Percentiles rank a stretch among this genome's conserved stretches.
Conservation (phyloP, 2,797 vertebrate genomes). For the Myotis vivesi region DNA sequence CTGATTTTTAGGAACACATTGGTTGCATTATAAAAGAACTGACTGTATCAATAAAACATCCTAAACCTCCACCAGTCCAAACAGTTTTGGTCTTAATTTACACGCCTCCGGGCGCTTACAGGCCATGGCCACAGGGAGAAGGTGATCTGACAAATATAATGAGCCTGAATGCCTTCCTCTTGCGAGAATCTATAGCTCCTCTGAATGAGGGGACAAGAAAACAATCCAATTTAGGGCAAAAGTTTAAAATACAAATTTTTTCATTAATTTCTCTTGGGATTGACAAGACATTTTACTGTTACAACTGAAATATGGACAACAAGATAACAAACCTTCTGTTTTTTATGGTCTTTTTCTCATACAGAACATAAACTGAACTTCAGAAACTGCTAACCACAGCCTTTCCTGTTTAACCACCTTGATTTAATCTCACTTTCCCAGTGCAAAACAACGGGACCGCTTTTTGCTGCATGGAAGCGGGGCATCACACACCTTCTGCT, state of each 20-base stretch:
- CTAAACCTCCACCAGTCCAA: not conserved
- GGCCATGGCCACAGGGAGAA: not conserved
- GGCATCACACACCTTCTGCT: constrained; percentile 88
- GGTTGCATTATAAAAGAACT: not conserved
- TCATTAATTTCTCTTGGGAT: constrained; percentile 49
- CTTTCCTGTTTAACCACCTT: constrained; percentile 56
- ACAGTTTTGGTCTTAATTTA: not conserved
- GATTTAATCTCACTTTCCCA: constrained; percentile 57
- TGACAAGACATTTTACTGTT: constrained; percentile 49
- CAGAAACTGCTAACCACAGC: constrained; percentile 45
- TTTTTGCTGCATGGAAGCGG: constrained; percentile 16
- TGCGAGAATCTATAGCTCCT: not conserved
- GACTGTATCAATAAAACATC: not conserved
- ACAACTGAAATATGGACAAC: not conserved
- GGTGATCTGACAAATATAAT: not conserved
- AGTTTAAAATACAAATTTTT: constrained; percentile 35
- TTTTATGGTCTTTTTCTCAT: constrained; percentile 27
- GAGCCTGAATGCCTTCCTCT: not conserved
- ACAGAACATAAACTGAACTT: constrained; percentile 52
- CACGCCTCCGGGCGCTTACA: not conserved
- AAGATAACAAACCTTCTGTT: constrained; percentile 10
- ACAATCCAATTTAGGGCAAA: constrained; percentile 35
- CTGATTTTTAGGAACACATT: not conserved
- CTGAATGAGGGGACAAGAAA: not conserved
- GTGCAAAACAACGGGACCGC: not conserved